These are phyloP conservation scores for Drosophila orosa DNA, from an alignment of 1,140 invertebrate genomes.

Conservation along the genomic window DNA sequence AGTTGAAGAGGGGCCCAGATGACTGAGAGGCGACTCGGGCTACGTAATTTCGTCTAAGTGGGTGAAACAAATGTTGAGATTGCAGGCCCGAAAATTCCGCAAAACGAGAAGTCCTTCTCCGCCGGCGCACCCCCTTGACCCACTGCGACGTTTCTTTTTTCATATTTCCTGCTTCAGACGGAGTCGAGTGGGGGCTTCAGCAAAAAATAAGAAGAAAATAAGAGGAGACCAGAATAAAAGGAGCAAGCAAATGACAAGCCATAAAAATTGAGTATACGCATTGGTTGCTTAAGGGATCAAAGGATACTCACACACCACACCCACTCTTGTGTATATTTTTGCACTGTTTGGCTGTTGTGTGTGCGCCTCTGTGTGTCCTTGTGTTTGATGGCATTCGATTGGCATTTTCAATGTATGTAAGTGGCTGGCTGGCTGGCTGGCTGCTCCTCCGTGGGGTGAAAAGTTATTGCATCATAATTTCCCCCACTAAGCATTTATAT, in stretches of 20 bases:
- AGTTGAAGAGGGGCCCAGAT: not conserved
- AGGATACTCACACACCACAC: constrained; percentile 22
- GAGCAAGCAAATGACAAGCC: constrained; percentile 68
- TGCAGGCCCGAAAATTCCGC: constrained; percentile 60
- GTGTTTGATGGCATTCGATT: constrained; percentile 41
- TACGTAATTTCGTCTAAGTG: constrained; percentile 71
- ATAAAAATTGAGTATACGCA: constrained; percentile 81
- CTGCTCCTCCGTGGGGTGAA: constrained; percentile 16
- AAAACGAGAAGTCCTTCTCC: constrained; percentile 20
- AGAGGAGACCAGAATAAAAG: constrained; percentile 1
- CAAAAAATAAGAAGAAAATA: not conserved
- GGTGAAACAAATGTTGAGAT: constrained; percentile 74
- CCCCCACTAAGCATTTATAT: constrained; percentile 58
- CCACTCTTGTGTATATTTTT: constrained; percentile 11
- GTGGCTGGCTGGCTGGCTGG: constrained; percentile 51
- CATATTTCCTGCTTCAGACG: constrained; percentile 64
- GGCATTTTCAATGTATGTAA: constrained; percentile 60
- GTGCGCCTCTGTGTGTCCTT: constrained; percentile 3
- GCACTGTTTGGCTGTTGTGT: not conserved
- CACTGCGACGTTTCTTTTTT: constrained; percentile 40
- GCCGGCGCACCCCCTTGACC: constrained; percentile 44
- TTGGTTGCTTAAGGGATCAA: constrained; percentile 75
- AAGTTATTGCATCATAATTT: constrained; percentile 73
- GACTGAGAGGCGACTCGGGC: constrained; percentile 42
- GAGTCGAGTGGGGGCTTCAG: constrained; percentile 18